phyloP scores from a whole-genome alignment of 2,797 vertebrate species.

The Acrossocheilus wenchowensis region DNA sequence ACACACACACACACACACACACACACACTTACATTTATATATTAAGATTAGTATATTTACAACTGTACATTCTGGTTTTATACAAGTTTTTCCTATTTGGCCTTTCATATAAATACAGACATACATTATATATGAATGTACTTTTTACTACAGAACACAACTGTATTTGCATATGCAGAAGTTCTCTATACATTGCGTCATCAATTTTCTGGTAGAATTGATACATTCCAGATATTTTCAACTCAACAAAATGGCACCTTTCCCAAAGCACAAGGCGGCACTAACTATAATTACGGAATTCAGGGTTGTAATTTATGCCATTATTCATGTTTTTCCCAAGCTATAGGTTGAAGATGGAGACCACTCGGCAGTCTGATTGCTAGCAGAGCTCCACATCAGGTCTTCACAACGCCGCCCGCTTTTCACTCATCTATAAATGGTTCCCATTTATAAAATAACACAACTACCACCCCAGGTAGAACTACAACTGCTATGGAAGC shows the following conservation, averaged over 20 bases:
- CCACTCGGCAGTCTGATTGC: neutral
- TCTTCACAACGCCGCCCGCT: neutral
- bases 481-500: neutral
- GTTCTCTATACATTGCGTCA: neutral
- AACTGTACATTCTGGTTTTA: neutral
- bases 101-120: neutral
- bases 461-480: slow-evolving; percentile 36
- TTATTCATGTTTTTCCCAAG: slow-evolving; percentile 20
- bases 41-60: neutral
- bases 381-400: neutral
- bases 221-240: neutral
- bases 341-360: slow-evolving; percentile 18
- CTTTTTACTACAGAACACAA: neutral
- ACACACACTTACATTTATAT: neutral
- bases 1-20: neutral
- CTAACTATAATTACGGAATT: neutral
- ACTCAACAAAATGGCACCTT: neutral
- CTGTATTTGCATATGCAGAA: neutral
- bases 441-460: slow-evolving; percentile 31
- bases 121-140: neutral
- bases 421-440: slow-evolving; percentile 8
- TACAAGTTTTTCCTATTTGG: neutral
- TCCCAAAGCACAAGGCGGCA: neutral
- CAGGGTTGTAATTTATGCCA: slow-evolving; percentile 5
- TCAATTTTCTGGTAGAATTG: neutral